Percentiles rank a stretch among this genome's conserved stretches.
phyloP scores from a whole-genome alignment of 2,888 invertebrate species.

The Metellina segmentata region DNA sequence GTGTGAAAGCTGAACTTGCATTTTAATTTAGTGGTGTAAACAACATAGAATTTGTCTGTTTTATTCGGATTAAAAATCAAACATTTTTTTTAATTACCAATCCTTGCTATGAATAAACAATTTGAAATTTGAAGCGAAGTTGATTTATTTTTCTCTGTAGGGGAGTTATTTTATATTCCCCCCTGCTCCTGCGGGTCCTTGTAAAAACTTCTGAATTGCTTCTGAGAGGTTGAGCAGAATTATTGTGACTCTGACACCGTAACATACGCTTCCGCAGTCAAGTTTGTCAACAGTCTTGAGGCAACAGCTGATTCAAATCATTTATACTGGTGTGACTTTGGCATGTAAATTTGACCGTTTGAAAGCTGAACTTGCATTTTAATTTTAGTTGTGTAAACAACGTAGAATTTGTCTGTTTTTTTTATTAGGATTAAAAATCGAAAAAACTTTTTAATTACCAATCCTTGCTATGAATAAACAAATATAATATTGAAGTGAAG shows the following conservation, averaged over 20 bases:
- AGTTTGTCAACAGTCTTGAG: no score
- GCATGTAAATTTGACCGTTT: neutral
- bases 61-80: no score
- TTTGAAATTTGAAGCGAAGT: neutral
- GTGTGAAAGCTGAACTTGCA: neutral
- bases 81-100: no score
- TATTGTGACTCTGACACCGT: neutral
- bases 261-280: neutral
- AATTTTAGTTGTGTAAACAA: neutral
- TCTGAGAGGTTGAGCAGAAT: slow-evolving; percentile 22
- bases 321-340: neutral
- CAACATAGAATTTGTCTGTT: no score
- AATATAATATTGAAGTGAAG: neutral
- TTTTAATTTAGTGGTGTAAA: neutral
- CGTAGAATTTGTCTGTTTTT: no score
- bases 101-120: no score
- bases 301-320: neutral
- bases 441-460: no score
- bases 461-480: no score
- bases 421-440: no score
- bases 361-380: neutral
- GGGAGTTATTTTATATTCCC: neutral
- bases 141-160: neutral
- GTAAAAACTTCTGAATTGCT: slow-evolving; percentile 9
- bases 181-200: neutral